These are phyloP conservation scores for Oscheius myriophilus DNA, from an alignment of 2,888 invertebrate species.

Conservation along the genomic window DNA sequence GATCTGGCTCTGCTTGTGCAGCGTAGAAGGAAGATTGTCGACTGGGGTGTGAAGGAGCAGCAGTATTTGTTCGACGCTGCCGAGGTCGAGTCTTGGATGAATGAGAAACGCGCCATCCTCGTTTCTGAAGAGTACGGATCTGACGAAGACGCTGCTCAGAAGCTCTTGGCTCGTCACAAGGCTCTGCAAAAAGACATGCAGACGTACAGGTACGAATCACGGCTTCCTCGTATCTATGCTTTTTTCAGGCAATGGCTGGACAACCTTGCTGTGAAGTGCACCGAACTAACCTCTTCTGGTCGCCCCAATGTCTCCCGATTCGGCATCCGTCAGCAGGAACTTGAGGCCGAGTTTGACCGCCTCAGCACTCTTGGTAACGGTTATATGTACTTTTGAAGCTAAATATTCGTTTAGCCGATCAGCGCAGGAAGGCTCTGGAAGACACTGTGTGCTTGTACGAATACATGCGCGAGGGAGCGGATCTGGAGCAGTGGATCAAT, in stretches of 20 bases:
- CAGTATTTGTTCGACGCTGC: slow-evolving; percentile 75
- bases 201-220: slow-evolving; percentile 50
- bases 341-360: slow-evolving; percentile 57
- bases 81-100: slow-evolving; percentile 86
- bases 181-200: slow-evolving; percentile 73
- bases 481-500: slow-evolving; percentile 89
- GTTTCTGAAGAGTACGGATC: slow-evolving; percentile 85
- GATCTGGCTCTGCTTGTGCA: slow-evolving; percentile 67
- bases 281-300: slow-evolving; percentile 43
- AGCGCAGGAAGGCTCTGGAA: slow-evolving; percentile 77
- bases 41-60: slow-evolving; percentile 87
- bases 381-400: neutral
- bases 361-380: slow-evolving; percentile 39
- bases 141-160: slow-evolving; percentile 89
- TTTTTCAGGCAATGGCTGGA: slow-evolving; percentile 54
- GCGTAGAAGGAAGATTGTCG: slow-evolving; percentile 71
- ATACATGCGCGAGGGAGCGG: slow-evolving; percentile 81
- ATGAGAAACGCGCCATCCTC: slow-evolving; percentile 85
- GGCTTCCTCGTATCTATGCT: too few relatives aligned
- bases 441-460: slow-evolving; percentile 90
- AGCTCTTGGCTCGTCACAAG: slow-evolving; percentile 92
- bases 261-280: slow-evolving; percentile 49
- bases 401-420: slow-evolving; percentile 37
- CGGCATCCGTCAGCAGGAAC: slow-evolving; percentile 54
- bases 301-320: slow-evolving; percentile 54